phyloP scores from a whole-genome alignment of 2,797 vertebrate species.

The Peromyscus melanophrys region DNA sequence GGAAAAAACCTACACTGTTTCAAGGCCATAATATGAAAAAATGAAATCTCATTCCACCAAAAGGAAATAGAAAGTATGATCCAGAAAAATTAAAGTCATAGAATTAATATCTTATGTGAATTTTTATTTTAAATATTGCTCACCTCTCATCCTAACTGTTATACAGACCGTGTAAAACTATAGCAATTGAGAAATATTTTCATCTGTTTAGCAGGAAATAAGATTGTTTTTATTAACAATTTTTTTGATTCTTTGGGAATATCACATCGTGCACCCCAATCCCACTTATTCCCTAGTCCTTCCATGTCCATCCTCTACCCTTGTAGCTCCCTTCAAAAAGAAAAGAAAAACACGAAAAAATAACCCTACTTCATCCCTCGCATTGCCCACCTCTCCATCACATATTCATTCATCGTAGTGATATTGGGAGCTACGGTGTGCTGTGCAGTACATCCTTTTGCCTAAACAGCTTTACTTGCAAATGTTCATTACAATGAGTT shows the following conservation, averaged over 20 bases:
- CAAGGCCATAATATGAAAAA: slow-evolving; percentile 42
- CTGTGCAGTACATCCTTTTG: neutral
- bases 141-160: slow-evolving; percentile 68
- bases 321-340: neutral
- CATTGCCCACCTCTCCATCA: neutral
- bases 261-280: neutral
- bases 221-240: neutral
- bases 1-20: neutral
- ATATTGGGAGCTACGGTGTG: neutral
- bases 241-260: neutral
- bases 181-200: slow-evolving; percentile 65
- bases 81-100: slow-evolving; percentile 14
- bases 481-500: neutral
- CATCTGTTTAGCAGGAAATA: slow-evolving; percentile 47
- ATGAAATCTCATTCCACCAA: slow-evolving; percentile 16
- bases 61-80: slow-evolving; percentile 52
- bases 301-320: neutral
- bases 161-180: slow-evolving; percentile 58
- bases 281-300: neutral
- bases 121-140: slow-evolving; percentile 76
- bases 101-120: slow-evolving; percentile 46
- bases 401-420: neutral
- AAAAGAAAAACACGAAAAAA: neutral
- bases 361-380: neutral
- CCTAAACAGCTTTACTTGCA: neutral